phyloP scores from a whole-genome alignment of 2,797 vertebrate genomes.

The Liparis tanakae region DNA sequence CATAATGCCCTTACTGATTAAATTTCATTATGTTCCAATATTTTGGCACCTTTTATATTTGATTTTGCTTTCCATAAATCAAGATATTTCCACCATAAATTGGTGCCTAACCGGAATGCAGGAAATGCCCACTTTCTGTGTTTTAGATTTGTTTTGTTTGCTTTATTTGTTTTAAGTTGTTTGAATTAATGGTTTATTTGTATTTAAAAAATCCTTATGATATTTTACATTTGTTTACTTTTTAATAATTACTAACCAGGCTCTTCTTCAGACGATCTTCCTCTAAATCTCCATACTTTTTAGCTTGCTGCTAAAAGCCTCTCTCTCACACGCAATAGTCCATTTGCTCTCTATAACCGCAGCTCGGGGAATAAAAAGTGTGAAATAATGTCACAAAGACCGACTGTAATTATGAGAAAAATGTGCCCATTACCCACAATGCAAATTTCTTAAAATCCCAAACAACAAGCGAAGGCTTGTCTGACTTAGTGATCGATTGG shows the following conservation, averaged over 20 bases:
- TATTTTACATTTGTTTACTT: slow-evolving; percentile 21
- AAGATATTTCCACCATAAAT: not conserved
- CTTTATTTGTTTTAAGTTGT: not conserved
- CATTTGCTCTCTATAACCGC: slow-evolving; percentile 25
- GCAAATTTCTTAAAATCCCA: slow-evolving; percentile 32
- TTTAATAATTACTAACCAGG: too few species aligned
- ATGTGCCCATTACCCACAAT: slow-evolving; percentile 27
- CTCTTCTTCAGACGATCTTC: too few species aligned
- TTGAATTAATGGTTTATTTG: not conserved
- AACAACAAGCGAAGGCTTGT: slow-evolving; percentile 38
- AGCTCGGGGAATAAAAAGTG: slow-evolving; percentile 22
- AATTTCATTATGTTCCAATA: not conserved
- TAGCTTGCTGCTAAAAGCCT: slow-evolving; percentile 15
- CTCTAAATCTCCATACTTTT: slow-evolving; percentile 15
- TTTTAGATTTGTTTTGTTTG: not conserved
- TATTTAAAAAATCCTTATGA: slow-evolving; percentile 13
- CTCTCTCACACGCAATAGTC: not conserved
- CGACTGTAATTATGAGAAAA: slow-evolving; percentile 28
- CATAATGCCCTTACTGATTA: not conserved
- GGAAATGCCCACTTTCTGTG: too few species aligned
- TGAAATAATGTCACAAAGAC: slow-evolving; percentile 34
- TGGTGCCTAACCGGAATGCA: not conserved
- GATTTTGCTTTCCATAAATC: not conserved
- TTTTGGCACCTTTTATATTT: not conserved
- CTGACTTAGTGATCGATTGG: slow-evolving; percentile 45